Conservation (phyloP, 2,888 invertebrate species). For the Urechis unicinctus region DNA sequence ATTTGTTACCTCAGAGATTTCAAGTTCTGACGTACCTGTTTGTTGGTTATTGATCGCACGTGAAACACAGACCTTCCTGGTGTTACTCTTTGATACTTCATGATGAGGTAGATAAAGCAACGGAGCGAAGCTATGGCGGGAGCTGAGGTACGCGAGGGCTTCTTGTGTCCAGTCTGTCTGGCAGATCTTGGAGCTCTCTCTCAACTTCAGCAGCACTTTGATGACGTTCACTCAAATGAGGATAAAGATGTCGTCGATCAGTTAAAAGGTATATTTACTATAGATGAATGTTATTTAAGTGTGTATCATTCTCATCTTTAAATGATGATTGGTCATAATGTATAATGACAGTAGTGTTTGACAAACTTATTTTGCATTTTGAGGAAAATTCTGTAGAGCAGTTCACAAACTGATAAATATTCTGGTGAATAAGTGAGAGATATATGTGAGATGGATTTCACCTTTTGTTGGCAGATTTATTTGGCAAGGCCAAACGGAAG, state of each 20-base stretch:
- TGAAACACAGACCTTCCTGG: no score
- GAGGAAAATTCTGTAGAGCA: neutral
- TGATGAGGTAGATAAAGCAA: no score
- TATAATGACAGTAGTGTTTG: no score
- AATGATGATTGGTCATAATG: no score
- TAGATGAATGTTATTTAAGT: no score
- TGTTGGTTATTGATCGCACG: no score
- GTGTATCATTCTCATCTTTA: no score
- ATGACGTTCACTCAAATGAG: conserved; percentile 68
- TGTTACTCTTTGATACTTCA: no score
- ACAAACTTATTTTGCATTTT: no score
- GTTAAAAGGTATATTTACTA: conserved; percentile 41
- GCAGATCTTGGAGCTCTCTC: conserved; percentile 78
- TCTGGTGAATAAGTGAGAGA: neutral
- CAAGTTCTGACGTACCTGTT: no score
- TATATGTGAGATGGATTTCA: conserved; percentile 2
- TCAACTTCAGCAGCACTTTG: conserved; percentile 80
- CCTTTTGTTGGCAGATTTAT: conserved; percentile 44
- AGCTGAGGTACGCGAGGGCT: conserved; percentile 66
- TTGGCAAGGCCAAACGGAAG: conserved; percentile 83
- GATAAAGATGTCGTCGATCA: conserved; percentile 49
- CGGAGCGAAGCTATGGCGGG: no score
- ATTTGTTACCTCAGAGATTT: no score
- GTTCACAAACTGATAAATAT: neutral
- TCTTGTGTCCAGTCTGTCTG: conserved; percentile 91